Percentiles rank a stretch among this genome's conserved stretches.
phyloP scores from a whole-genome alignment of 2,113 vertebrate species.

The Stictonetta naevosa region DNA sequence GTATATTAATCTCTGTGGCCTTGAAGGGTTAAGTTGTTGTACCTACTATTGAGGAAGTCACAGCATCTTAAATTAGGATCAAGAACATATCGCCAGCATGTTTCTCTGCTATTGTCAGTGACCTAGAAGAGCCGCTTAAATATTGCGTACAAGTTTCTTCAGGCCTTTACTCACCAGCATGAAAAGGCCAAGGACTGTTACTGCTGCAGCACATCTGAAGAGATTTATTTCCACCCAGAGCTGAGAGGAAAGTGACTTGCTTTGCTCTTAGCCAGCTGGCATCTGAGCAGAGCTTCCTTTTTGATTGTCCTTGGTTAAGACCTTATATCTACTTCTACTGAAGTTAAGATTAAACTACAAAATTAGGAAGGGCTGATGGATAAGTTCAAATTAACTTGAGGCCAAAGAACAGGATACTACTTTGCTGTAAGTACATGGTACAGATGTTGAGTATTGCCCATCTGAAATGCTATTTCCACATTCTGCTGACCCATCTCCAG shows the following conservation, averaged over 20 bases:
- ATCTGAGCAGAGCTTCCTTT: not conserved
- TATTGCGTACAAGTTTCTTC: constrained; percentile 11
- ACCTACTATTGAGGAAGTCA: constrained; percentile 2
- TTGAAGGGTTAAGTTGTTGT: not conserved
- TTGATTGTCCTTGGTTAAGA: not conserved
- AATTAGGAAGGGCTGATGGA: not conserved
- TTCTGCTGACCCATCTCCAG: not conserved
- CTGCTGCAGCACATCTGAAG: not conserved
- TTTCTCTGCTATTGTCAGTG: not conserved
- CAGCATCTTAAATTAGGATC: not conserved
- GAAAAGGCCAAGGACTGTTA: constrained; percentile 36
- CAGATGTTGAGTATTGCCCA: not conserved
- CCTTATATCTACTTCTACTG: not conserved
- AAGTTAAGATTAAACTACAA: not conserved
- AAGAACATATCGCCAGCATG: not conserved
- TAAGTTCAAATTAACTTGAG: not conserved
- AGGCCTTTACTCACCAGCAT: constrained; percentile 6
- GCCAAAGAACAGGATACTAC: not conserved
- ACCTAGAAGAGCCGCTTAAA: constrained; percentile 24
- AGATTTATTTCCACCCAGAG: constrained; percentile 17
- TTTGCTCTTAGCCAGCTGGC: not conserved
- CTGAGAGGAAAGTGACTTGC: not conserved
- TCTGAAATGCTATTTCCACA: not conserved
- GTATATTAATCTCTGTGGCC: not conserved
- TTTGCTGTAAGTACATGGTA: not conserved